Percentiles rank a stretch among this genome's conserved stretches.
Conservation (phyloP, 1,140 invertebrate species). For the Drosophila leontia region DNA sequence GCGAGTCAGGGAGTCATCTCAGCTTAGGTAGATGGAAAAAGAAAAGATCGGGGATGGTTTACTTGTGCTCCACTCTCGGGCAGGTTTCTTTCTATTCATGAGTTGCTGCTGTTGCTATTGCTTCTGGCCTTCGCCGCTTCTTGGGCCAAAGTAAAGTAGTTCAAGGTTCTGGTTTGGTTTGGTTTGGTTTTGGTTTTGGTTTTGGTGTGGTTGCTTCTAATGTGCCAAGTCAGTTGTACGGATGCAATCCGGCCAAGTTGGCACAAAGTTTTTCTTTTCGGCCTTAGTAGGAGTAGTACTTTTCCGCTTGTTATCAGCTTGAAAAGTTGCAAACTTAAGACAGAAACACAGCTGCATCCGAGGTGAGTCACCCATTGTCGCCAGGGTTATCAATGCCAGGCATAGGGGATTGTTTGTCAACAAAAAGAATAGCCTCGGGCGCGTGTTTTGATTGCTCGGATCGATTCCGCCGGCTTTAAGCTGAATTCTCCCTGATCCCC, state of each 20-base stretch:
- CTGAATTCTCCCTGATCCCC: constrained; percentile 21
- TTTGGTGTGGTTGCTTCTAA: constrained; percentile 28
- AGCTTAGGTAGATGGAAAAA: constrained; percentile 37
- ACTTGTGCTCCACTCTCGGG: constrained; percentile 4
- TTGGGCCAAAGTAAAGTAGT: constrained; percentile 42
- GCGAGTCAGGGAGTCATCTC: constrained; percentile 30
- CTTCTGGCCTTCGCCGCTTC: constrained; percentile 28
- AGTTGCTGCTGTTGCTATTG: constrained; percentile 18
- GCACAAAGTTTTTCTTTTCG: constrained; percentile 21
- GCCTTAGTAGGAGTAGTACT: constrained; percentile 11
- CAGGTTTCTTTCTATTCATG: constrained; percentile 51
- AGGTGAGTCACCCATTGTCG: constrained; percentile 11
- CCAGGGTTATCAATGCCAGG: constrained; percentile 6
- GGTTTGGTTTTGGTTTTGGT: constrained; percentile 11
- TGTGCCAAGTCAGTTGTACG: constrained; percentile 49
- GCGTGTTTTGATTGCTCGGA: constrained; percentile 18
- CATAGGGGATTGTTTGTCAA: neutral
- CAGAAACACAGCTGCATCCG: constrained; percentile 11
- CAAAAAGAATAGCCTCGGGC: neutral
- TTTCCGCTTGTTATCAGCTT: constrained; percentile 28
- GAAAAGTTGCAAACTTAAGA: constrained; percentile 2
- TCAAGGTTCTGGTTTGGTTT: constrained; percentile 47
- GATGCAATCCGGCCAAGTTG: constrained; percentile 30
- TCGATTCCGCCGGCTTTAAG: constrained; percentile 19
- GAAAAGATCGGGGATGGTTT: neutral